Evolutionary conservation across 2,113 vertebrate genomes (phyloP), one percentile per base, ranked within the genome.

Genomic region (Colaptes auratus): DNA sequence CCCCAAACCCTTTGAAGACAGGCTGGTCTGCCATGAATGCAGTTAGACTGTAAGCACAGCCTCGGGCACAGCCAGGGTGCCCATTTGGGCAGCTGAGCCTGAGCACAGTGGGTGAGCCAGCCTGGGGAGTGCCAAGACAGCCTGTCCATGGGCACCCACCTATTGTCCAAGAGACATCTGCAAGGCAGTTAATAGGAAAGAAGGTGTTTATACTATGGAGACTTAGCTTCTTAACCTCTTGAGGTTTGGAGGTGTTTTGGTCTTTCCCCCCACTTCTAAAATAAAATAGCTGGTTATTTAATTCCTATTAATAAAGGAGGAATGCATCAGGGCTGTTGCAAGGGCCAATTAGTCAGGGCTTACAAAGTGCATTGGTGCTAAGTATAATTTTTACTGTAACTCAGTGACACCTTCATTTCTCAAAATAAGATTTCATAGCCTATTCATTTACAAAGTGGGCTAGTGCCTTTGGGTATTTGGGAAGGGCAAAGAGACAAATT

Each of bases 401-500:
- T 79, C 4, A 0, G 70, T 95, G 92, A 96, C 94, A 94, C 90
- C 88, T 95, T 86, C 93, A 86, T 95, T 95, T 95, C 88, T 97
- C 91, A 95, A 92, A 95, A 89, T 89, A 95, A 95, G 93, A 96
- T 93, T 92, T 95, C 94, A 63, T 86, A 94, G 93, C 85, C 89
- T 85, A 48, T 86, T 95, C 91, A 88, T 96, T 95, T 96, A 61
- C 93, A 93, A 97, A 96, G 94, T 95, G 94, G 94, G 96, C 94
- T 96, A 95, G 93, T 82, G 93, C 94, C 94, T 96, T 94, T 97
- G 95, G 96, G 95, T 96, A 95, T 97, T 96, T 86, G 92, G 88
- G 93, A 97, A 97, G 96, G 95, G 92, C 93, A 92, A 95, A 94
- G 92, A 95, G 95, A 96, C 94, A 94, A 93, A 96, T 96, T 95